Evolutionary conservation across 1,140 invertebrate species (phyloP).

Genomic region (Teleopsis dalmanni): DNA sequence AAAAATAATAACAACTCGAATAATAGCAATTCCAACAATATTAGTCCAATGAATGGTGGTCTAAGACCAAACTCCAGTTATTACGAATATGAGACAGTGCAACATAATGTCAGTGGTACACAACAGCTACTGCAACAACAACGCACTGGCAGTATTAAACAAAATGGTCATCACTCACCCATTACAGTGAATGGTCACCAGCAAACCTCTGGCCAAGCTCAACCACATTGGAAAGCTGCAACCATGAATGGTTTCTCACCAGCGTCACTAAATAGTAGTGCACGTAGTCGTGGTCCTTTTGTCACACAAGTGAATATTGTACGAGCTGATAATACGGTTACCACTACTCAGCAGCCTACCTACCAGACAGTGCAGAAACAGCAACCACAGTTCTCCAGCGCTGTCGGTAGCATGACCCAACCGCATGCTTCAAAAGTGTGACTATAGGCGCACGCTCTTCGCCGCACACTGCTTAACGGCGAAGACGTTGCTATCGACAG

Average conservation of each 20-base stretch:
- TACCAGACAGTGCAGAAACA: conserved; percentile 36
- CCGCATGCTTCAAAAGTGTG: conserved; percentile 42
- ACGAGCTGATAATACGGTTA: conserved; percentile 18
- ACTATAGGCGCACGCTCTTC: conserved; percentile 35
- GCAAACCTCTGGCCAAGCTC: conserved; percentile 14
- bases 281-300: conserved; percentile 49
- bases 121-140: conserved; percentile 16
- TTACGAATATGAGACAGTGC: conserved; percentile 74
- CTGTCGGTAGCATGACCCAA: conserved; percentile 25
- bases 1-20: conserved; percentile 1
- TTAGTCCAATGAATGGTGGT: conserved; percentile 10
- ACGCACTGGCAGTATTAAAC: conserved; percentile 32
- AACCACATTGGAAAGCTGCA: conserved; percentile 35
- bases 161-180: conserved; percentile 34
- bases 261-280: conserved; percentile 33
- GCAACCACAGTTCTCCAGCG: conserved; percentile 20
- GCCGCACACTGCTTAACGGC: conserved; percentile 6
- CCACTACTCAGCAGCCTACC: conserved; percentile 23
- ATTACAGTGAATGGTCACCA: conserved; percentile 29
- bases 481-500: conserved; percentile 2
- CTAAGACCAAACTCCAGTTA: conserved; percentile 67
- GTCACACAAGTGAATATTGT: conserved; percentile 51
- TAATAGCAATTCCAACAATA: background rate
- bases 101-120: conserved; percentile 43
- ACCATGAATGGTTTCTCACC: conserved; percentile 34